phyloP scores from a whole-genome alignment of 2,797 vertebrate genomes.

The Malacoraja senta region DNA sequence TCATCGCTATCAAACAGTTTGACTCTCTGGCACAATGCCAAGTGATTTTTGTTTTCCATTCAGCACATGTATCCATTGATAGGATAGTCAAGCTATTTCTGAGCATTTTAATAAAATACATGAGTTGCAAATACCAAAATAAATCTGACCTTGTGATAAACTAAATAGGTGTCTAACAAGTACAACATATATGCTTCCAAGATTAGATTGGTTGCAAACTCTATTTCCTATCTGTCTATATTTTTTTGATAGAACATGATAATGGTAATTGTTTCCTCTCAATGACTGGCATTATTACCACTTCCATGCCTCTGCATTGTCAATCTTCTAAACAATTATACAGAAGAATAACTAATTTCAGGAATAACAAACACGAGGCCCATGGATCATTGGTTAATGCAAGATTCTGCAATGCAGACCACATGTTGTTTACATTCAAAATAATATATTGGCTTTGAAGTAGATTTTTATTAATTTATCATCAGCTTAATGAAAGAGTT shows the following conservation, averaged over 20 bases:
- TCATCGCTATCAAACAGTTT: too few relatives aligned
- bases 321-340: neutral
- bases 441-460: neutral
- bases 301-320: neutral
- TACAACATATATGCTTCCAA: neutral
- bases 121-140: neutral
- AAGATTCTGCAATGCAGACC: neutral
- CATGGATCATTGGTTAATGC: neutral
- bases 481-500: neutral
- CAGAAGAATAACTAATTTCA: neutral
- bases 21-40: too few relatives aligned
- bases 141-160: neutral
- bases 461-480: neutral
- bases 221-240: slow-evolving; percentile 58
- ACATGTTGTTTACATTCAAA: neutral
- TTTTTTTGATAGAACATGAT: slow-evolving; percentile 55
- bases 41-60: too few relatives aligned
- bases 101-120: neutral
- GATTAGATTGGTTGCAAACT: slow-evolving; percentile 46
- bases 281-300: neutral
- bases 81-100: neutral
- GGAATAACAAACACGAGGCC: neutral
- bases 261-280: slow-evolving; percentile 53
- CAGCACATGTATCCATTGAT: too few relatives aligned
- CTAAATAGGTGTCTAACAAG: neutral